Evolutionary conservation across 2,888 invertebrate genomes (phyloP).

Genomic region (Clitarchus hookeri): DNA sequence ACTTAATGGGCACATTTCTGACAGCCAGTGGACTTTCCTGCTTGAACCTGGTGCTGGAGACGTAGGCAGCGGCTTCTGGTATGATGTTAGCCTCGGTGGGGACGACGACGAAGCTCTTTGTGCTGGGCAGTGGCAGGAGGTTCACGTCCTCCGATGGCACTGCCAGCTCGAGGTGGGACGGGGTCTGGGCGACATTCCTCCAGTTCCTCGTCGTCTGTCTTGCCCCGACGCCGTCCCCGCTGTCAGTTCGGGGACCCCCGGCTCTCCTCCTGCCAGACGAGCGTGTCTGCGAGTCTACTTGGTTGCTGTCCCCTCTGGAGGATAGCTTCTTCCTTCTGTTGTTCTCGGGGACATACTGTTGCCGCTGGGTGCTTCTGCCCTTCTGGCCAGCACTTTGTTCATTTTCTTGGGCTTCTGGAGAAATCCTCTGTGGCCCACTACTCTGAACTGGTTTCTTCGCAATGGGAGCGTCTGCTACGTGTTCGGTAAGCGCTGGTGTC

Average conservation of each 20-base stretch:
- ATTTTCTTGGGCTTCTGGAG: neutral
- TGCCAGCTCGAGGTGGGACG: neutral
- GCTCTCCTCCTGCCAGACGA: neutral
- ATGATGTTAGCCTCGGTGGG: conserved; percentile 19
- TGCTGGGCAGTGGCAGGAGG: neutral
- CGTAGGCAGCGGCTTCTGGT: neutral
- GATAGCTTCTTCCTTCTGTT: conserved; percentile 2
- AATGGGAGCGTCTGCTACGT: neutral
- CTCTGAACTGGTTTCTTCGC: neutral
- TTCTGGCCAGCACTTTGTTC: no score
- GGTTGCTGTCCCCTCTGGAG: neutral
- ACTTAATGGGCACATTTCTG: neutral
- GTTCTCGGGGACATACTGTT: neutral
- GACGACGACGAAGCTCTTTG: conserved; percentile 2
- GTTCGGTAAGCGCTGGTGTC: neutral
- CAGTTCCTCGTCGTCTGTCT: conserved; percentile 16
- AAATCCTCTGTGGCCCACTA: neutral
- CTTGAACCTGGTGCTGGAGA: neutral
- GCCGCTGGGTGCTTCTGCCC: neutral
- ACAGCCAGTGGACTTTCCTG: neutral
- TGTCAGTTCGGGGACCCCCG: neutral
- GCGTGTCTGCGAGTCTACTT: neutral
- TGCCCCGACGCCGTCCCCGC: neutral
- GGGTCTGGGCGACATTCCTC: neutral
- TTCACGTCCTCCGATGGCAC: neutral